Evolutionary conservation across 1,140 invertebrate genomes (phyloP).

Genomic region (Scaptomyza montana): DNA sequence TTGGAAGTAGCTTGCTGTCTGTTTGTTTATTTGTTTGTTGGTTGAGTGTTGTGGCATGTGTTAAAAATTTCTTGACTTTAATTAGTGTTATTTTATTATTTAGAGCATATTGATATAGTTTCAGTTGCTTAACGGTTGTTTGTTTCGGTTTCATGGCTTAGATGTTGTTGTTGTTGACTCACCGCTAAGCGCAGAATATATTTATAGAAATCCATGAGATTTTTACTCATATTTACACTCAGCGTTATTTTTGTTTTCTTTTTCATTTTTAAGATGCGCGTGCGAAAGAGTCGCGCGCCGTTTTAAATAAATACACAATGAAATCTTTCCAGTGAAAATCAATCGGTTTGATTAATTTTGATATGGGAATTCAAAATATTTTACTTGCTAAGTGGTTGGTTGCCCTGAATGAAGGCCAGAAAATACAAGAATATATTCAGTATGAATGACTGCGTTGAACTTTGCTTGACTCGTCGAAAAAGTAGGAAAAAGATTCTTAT

Average conservation of each 20-base stretch:
- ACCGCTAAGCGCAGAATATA: slow-evolving; percentile 54
- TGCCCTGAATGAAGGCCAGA: slow-evolving; percentile 36
- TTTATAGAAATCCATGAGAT: slow-evolving; percentile 71
- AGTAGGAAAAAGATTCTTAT: too few species aligned
- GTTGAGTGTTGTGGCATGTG: slow-evolving; percentile 57
- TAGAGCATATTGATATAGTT: slow-evolving; percentile 83
- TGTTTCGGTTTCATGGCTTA: slow-evolving; percentile 58
- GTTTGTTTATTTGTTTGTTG: slow-evolving; percentile 22
- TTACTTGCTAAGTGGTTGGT: slow-evolving; percentile 59
- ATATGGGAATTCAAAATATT: slow-evolving; percentile 58
- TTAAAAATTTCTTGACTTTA: slow-evolving; percentile 82
- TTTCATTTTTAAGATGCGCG: slow-evolving; percentile 12
- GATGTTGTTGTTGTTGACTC: slow-evolving; percentile 53
- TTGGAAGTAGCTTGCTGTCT: slow-evolving; percentile 40
- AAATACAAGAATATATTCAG: not conserved
- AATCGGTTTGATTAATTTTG: slow-evolving; percentile 43
- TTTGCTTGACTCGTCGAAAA: not conserved
- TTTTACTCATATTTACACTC: slow-evolving; percentile 47
- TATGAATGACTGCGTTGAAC: slow-evolving; percentile 21
- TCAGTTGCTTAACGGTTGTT: slow-evolving; percentile 80
- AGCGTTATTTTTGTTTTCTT: not conserved
- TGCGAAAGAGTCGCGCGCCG: slow-evolving; percentile 49
- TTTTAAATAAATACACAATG: slow-evolving; percentile 13
- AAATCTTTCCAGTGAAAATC: slow-evolving; percentile 47
- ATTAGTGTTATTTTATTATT: slow-evolving; percentile 83